A percentile compares a stretch with the other conserved stretches of the same genome.
Evolutionary conservation across 2,888 invertebrate species (phyloP).

Genomic region (Carpatolechia fugitivella): DNA sequence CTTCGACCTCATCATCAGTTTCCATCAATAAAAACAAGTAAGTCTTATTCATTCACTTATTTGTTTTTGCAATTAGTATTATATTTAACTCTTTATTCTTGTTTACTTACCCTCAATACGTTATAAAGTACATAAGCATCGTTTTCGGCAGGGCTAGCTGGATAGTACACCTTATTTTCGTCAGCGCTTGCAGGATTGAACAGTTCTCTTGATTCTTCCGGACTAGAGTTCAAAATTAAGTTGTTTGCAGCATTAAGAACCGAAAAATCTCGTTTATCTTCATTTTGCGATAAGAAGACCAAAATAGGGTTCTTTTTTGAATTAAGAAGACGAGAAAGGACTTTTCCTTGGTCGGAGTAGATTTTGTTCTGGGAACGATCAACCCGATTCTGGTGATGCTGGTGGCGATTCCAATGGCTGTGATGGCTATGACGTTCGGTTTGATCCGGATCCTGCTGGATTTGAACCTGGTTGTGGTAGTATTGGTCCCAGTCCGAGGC

Average conservation of each 20-base stretch:
- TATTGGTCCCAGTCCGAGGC: too few relatives aligned
- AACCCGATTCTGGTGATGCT: background rate
- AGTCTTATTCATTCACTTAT: too few relatives aligned
- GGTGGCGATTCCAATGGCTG: background rate
- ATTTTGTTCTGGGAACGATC: background rate
- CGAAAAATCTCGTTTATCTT: background rate
- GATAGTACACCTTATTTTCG: background rate
- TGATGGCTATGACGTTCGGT: background rate
- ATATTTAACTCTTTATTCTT: too few relatives aligned
- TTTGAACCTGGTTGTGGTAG: too few relatives aligned
- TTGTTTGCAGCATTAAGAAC: too few relatives aligned
- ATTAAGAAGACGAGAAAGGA: background rate
- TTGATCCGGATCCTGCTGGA: background rate
- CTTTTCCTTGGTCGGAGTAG: background rate
- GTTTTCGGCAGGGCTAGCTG: background rate
- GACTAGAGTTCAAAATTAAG: too few relatives aligned
- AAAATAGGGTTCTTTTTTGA: background rate
- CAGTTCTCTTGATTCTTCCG: too few relatives aligned
- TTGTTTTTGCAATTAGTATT: too few relatives aligned
- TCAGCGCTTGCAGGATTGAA: background rate
- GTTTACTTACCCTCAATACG: background rate
- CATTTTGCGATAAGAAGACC: background rate
- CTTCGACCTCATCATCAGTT: too few relatives aligned
- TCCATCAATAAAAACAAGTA: too few relatives aligned
- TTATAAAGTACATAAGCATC: constrained; percentile 4